phyloP scores from a whole-genome alignment of 1,140 invertebrate genomes.

The Drosophila athabasca region DNA sequence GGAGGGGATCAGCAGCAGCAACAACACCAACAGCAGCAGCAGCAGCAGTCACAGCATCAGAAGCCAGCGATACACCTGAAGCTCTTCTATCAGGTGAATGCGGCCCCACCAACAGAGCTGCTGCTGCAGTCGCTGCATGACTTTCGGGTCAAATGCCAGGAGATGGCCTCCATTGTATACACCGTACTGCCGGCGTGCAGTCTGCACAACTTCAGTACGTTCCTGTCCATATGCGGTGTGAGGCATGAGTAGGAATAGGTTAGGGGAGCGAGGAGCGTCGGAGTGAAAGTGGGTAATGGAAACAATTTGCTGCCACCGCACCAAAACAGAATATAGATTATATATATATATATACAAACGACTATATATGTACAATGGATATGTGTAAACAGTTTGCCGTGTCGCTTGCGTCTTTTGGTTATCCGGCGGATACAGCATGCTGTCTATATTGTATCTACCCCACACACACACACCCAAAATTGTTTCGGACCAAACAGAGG shows the following conservation, averaged over 20 bases:
- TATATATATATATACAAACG: constrained; percentile 18
- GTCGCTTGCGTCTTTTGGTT: too few relatives aligned
- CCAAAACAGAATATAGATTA: constrained; percentile 30
- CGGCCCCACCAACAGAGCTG: constrained; percentile 85
- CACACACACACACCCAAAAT: constrained; percentile 9
- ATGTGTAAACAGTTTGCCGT: too few relatives aligned
- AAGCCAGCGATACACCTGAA: constrained; percentile 88
- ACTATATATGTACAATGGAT: constrained; percentile 3
- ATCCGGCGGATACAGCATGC: constrained; percentile 12
- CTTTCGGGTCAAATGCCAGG: constrained; percentile 84
- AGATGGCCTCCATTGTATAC: constrained; percentile 86
- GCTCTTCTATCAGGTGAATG: constrained; percentile 89
- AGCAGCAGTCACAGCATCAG: constrained; percentile 4
- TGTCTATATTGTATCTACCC: constrained; percentile 2
- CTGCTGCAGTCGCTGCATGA: constrained; percentile 85
- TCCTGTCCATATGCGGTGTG: constrained; percentile 90
- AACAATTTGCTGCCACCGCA: constrained; percentile 53
- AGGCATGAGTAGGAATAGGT: constrained; percentile 84
- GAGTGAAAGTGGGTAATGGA: constrained; percentile 1
- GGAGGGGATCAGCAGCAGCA: constrained; percentile 49
- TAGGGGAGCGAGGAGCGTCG: neutral
- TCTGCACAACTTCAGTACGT: constrained; percentile 90
- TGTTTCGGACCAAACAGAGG: constrained; percentile 43
- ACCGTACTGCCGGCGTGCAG: constrained; percentile 91
- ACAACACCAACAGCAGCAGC: neutral